Conservation (phyloP, 53 echinoderm and acorn worm species). For the Hippasteria phrygiana region DNA sequence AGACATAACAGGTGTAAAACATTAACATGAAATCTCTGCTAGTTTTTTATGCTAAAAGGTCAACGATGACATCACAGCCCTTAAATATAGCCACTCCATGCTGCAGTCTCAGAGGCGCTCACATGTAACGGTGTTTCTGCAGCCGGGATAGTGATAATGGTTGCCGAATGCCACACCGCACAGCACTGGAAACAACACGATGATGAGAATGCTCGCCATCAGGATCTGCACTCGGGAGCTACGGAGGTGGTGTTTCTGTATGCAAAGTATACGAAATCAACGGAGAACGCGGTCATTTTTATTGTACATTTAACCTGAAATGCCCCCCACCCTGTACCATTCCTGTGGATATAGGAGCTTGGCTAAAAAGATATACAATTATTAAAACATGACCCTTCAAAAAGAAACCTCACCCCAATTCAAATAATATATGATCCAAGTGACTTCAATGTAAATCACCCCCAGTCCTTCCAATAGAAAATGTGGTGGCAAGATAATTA, state of each 20-base stretch:
- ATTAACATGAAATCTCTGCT: neutral
- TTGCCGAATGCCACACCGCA: neutral
- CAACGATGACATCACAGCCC: neutral
- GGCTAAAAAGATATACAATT: no score
- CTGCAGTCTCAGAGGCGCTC: neutral
- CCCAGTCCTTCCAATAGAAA: no score
- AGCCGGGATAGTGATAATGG: conserved; percentile 12
- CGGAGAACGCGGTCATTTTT: no score
- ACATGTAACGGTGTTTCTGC: conserved; percentile 21
- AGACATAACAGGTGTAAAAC: neutral
- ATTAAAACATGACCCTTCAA: no score
- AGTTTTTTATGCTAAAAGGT: neutral
- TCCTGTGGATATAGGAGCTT: no score
- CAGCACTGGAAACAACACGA: conserved; percentile 9
- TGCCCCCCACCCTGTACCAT: no score
- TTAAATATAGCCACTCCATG: neutral
- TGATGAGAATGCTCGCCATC: neutral
- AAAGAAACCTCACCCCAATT: no score
- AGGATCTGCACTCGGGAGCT: neutral
- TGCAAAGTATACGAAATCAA: no score
- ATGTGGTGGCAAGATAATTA: no score
- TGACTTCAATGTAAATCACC: no score
- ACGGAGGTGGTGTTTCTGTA: neutral
- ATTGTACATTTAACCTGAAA: no score
- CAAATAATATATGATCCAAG: no score